Percentiles rank a stretch among this genome's conserved stretches.
These are phyloP conservation scores for Herpetotheres cachinnans DNA, from an alignment of 2,113 vertebrate genomes.

Conservation along the genomic window DNA sequence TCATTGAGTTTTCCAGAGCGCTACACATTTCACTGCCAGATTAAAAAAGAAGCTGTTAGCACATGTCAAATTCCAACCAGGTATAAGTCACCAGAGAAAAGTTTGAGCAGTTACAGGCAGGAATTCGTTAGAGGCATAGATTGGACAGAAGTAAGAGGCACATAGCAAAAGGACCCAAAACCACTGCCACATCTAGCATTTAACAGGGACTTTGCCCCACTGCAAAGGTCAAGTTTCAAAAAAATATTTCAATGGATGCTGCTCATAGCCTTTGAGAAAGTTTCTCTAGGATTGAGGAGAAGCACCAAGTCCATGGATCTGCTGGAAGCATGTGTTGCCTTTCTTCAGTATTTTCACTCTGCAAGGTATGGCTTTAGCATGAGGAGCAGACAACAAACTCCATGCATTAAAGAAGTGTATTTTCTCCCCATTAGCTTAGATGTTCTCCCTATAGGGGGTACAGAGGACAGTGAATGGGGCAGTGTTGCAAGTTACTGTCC, in stretches of 20 bases:
- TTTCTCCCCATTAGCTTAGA: not conserved
- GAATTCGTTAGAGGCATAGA: not conserved
- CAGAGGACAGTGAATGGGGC: not conserved
- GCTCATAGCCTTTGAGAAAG: not conserved
- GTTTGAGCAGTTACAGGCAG: not conserved
- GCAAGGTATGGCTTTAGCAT: not conserved
- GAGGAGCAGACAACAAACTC: not conserved
- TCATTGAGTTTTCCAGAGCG: not conserved
- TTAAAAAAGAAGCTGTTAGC: not conserved
- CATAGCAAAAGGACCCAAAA: fast-evolving
- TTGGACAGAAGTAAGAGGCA: not conserved
- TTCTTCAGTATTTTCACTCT: not conserved
- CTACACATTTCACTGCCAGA: not conserved
- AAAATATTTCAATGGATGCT: not conserved
- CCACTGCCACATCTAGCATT: not conserved
- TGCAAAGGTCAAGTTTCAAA: not conserved
- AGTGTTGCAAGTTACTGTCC: not conserved
- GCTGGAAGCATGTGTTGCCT: not conserved
- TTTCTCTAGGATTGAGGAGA: not conserved
- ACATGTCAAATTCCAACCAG: not conserved
- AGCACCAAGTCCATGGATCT: not conserved
- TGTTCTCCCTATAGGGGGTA: fast-evolving
- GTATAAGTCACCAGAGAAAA: not conserved
- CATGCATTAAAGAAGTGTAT: not conserved
- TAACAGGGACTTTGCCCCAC: not conserved